These are phyloP conservation scores for Mobula birostris DNA, from an alignment of 2,113 vertebrate species.

Conservation along the genomic window DNA sequence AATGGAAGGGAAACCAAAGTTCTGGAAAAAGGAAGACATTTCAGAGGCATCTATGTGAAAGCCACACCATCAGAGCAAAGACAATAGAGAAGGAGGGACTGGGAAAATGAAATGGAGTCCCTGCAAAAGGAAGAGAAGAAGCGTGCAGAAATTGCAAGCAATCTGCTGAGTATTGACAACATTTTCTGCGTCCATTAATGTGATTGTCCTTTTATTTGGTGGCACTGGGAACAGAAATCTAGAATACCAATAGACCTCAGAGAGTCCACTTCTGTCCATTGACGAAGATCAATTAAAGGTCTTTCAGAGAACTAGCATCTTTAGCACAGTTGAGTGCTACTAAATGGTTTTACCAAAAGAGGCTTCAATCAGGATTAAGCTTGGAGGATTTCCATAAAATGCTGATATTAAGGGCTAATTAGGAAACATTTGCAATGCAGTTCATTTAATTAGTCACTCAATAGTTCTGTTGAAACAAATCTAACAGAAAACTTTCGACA, in stretches of 20 bases:
- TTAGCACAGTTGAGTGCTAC: slow-evolving; percentile 6
- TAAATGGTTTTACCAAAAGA: slow-evolving; percentile 15
- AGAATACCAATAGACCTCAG: neutral
- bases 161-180: no score
- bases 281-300: slow-evolving; percentile 13
- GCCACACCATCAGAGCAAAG: no score
- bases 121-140: no score
- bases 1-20: no score
- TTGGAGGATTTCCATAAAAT: slow-evolving; percentile 31
- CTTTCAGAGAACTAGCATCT: slow-evolving; percentile 25
- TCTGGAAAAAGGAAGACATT: no score
- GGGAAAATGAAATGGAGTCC: no score
- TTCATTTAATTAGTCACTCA: slow-evolving; percentile 20
- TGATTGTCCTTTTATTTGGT: neutral
- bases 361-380: slow-evolving; percentile 30
- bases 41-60: no score
- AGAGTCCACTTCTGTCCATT: neutral
- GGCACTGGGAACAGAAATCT: neutral
- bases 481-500: slow-evolving; percentile 24
- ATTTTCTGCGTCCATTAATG: neutral
- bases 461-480: slow-evolving; percentile 29
- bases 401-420: slow-evolving; percentile 28
- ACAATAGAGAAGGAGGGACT: no score
- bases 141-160: no score
- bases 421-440: slow-evolving; percentile 20